phyloP scores from a whole-genome alignment of 1,140 invertebrate species.

The Lepidostoma basale region DNA sequence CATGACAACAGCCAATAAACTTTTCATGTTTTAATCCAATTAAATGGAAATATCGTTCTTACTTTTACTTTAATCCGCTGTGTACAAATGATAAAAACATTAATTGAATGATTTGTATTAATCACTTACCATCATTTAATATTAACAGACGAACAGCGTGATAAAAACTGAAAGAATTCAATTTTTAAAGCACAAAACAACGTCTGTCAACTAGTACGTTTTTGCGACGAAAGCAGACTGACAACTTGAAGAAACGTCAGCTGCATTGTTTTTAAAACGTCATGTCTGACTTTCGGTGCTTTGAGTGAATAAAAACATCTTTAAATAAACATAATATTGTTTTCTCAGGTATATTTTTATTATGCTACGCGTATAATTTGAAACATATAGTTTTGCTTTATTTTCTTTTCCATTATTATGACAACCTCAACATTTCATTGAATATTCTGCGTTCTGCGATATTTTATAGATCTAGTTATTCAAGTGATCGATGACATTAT shows the following conservation, averaged over 20 bases:
- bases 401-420: too few species aligned
- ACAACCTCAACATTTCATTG: too few species aligned
- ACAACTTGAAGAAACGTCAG: constrained; percentile 10
- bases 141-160: neutral
- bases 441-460: too few species aligned
- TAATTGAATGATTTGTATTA: neutral
- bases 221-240: neutral
- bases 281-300: neutral
- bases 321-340: too few species aligned
- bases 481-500: too few species aligned
- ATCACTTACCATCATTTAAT: constrained; percentile 13
- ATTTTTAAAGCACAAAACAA: constrained; percentile 10
- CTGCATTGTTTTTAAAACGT: neutral
- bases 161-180: neutral
- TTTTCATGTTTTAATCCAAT: constrained; percentile 20
- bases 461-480: too few species aligned
- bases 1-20: constrained; percentile 7
- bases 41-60: neutral
- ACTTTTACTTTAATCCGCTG: neutral
- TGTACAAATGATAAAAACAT: neutral
- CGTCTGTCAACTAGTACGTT: constrained; percentile 4
- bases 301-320: neutral
- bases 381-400: too few species aligned
- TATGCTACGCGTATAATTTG: too few species aligned
- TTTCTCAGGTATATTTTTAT: too few species aligned